phyloP scores from a whole-genome alignment of 2,888 invertebrate genomes.

The Hoplodrina blanda region DNA sequence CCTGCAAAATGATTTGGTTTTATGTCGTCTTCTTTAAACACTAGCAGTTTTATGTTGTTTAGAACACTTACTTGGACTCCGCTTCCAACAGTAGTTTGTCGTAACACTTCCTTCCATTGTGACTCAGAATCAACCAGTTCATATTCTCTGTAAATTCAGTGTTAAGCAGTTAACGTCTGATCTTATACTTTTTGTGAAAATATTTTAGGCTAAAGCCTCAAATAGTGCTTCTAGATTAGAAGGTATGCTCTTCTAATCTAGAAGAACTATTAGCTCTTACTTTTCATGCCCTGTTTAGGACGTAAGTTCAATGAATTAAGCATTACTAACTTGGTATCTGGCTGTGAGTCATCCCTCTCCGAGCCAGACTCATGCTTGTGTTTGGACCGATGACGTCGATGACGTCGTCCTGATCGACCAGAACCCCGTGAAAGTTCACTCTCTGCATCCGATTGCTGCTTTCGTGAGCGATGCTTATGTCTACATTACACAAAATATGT shows the following conservation, averaged over 20 bases:
- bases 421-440: slow-evolving; percentile 97
- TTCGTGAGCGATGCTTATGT: slow-evolving; percentile 95
- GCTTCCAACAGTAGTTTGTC: slow-evolving; percentile 91
- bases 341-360: slow-evolving; percentile 92
- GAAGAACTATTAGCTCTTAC: not conserved
- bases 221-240: too few relatives aligned
- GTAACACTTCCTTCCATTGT: slow-evolving; percentile 97
- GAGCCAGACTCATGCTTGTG: slow-evolving; percentile 94
- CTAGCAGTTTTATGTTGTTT: slow-evolving; percentile 5
- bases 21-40: slow-evolving; percentile 11
- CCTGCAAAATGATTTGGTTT: slow-evolving; percentile 80
- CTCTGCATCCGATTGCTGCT: slow-evolving; percentile 96
- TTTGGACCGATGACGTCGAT: slow-evolving; percentile 94
- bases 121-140: slow-evolving; percentile 96
- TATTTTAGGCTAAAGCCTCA: not conserved
- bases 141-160: slow-evolving; percentile 83
- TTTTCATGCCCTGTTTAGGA: not conserved
- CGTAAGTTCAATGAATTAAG: not conserved
- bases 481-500: slow-evolving; percentile 75
- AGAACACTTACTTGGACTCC: slow-evolving; percentile 84
- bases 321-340: slow-evolving; percentile 83
- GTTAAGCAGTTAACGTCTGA: not conserved
- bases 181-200: not conserved
- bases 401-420: slow-evolving; percentile 94
- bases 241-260: too few relatives aligned